phyloP scores from a whole-genome alignment of 2,888 invertebrate species.

The Stenichneumon culpator region DNA sequence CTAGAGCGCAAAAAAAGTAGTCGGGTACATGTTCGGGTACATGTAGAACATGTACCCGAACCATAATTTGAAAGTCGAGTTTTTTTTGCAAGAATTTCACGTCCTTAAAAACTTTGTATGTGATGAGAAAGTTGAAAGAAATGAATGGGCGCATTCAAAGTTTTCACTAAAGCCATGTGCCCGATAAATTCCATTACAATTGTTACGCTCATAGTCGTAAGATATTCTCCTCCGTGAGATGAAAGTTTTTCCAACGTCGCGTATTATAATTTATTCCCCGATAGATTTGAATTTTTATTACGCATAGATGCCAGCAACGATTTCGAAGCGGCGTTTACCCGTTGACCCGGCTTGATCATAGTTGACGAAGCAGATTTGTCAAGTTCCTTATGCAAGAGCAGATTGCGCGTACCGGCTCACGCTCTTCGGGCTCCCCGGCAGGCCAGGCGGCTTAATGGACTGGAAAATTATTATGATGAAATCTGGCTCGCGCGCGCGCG shows the following conservation, averaged over 20 bases:
- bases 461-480: constrained; percentile 85
- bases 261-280: constrained; percentile 52
- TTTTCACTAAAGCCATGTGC: not conserved
- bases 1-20: too few relatives aligned
- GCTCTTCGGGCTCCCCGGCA: constrained; percentile 67
- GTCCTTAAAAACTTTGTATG: too few relatives aligned
- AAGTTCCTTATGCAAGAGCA: constrained; percentile 69
- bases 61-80: not conserved
- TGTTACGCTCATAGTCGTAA: constrained; percentile 32
- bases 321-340: constrained; percentile 32
- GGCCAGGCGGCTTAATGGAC: constrained; percentile 79
- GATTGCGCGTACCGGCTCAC: constrained; percentile 55
- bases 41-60: too few relatives aligned
- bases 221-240: not conserved
- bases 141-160: not conserved
- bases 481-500: constrained; percentile 76
- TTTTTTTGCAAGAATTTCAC: not conserved
- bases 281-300: constrained; percentile 49
- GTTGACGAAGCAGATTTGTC: constrained; percentile 66
- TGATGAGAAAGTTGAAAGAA: too few relatives aligned
- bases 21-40: too few relatives aligned
- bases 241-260: constrained; percentile 26
- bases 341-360: constrained; percentile 9
- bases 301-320: constrained; percentile 36
- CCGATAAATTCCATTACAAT: not conserved